Base-by-base conservation (phyloP, 2,113 vertebrate genomes). In the Saccopteryx bilineata region DNA sequence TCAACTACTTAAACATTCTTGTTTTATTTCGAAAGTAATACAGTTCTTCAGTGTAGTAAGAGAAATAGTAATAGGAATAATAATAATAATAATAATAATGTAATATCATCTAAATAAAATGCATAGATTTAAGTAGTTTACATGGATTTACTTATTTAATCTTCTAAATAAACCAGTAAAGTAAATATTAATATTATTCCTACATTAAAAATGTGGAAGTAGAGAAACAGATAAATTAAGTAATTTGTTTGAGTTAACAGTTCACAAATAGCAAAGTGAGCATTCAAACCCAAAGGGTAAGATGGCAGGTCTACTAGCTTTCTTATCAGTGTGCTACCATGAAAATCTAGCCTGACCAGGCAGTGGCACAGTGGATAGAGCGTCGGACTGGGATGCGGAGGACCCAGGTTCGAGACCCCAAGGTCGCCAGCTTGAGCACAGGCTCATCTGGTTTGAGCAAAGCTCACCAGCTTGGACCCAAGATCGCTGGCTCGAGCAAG, bases 21-120 rank as follows among this genome's bases (percentile, higher is more conserved):
- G 1, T 48, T 86, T 87, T 80, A 23, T 88, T 84, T 54, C 39
- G 74, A 88, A 91, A 50, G 7, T 87, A 79, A 91, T 72, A 50
- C 19, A 90, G 5, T 81, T 21, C 50, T 81, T 21, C 50, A 52
- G 19, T 63, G 2, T 39, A 79, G 7, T 5, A 54, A 6, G 26
- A 46, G 2, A 24, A 69, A 3, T 76, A 74, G 31, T 54, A 19
- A 39, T 65, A 79, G 31, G 26, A 72, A 10, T 24, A 26, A 11
- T 33, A 14, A 26, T 87, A 72, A 10, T 78, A 13, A 13, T 10
- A 31, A 15, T 78, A 78, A 50, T 31, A n/a, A n/a, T 54, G 50
- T 72, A 78, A 28, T 87, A 87, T 60, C 13, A 58, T 90, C 19
- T 74, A 54, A 74, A 13, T 69, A 48, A 79, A 12, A 39, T 91